phyloP scores from a whole-genome alignment of 2,797 vertebrate species.

The Fistularia commersonii region DNA sequence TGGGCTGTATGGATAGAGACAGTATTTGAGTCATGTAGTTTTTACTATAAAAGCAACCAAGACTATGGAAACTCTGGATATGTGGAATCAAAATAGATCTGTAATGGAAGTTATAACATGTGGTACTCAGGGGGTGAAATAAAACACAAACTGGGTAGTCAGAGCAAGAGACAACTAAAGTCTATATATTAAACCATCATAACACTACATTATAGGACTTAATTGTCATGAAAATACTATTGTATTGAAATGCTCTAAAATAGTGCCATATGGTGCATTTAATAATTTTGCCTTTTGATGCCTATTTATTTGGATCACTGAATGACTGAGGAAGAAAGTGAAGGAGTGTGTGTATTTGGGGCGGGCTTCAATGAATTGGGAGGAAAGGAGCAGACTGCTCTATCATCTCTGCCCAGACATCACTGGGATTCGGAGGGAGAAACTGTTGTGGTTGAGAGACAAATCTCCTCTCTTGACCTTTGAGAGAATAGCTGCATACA shows the following conservation, averaged over 20 bases:
- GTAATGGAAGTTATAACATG: constrained; percentile 45
- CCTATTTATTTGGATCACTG: neutral
- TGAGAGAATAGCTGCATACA: constrained; percentile 57
- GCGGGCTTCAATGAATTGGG: constrained; percentile 2
- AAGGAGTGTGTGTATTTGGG: constrained; percentile 6
- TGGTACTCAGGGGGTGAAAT: constrained; percentile 19
- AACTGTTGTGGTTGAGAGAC: constrained; percentile 43
- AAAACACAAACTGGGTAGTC: constrained; percentile 14
- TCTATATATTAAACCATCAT: too few relatives aligned
- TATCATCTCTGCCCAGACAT: constrained; percentile 62
- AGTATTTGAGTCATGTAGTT: constrained; percentile 38
- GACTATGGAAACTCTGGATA: constrained; percentile 43
- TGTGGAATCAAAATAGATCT: constrained; percentile 62
- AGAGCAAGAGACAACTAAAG: neutral
- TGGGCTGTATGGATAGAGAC: constrained; percentile 16
- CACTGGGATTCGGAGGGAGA: constrained; percentile 50
- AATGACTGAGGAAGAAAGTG: neutral
- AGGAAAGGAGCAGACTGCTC: constrained; percentile 34
- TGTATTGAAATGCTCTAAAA: neutral
- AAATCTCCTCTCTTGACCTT: constrained; percentile 70
- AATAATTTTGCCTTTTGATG: constrained; percentile 3
- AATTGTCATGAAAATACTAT: constrained; percentile 10
- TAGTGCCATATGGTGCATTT: constrained; percentile 1
- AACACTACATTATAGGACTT: neutral
- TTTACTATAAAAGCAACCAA: constrained; percentile 30